Evolutionary conservation across 2,888 invertebrate genomes (phyloP).

Genomic region (Hydraecia micacea): DNA sequence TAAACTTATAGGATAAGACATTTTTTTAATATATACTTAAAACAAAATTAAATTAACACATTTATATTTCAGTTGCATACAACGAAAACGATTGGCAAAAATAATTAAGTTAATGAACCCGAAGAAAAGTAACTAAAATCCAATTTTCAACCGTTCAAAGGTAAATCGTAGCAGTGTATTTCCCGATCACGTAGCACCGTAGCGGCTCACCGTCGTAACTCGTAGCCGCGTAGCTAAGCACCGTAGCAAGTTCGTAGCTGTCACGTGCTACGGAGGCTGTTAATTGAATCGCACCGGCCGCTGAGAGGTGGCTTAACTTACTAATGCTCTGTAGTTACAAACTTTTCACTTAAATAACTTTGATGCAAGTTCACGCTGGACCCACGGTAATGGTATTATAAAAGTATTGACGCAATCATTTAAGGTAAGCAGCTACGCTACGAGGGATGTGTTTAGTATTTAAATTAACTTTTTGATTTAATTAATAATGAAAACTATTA

Average conservation of each 20-base stretch:
- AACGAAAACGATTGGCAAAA: constrained; percentile 15
- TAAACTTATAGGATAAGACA: background rate
- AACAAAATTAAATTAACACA: background rate
- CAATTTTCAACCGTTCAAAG: constrained; percentile 56
- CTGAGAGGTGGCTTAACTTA: constrained; percentile 75
- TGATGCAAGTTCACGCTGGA: constrained; percentile 62
- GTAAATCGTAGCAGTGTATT: constrained; percentile 57
- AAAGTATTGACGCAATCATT: constrained; percentile 21
- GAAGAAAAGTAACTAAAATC: constrained; percentile 39
- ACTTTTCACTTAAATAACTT: constrained; percentile 71
- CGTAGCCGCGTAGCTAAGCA: constrained; percentile 71
- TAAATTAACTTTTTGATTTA: background rate
- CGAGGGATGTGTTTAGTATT: background rate
- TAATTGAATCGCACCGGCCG: constrained; percentile 78
- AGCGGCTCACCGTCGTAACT: constrained; percentile 63
- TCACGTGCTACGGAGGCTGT: constrained; percentile 80
- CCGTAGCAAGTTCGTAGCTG: constrained; percentile 70
- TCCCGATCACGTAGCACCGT: constrained; percentile 69
- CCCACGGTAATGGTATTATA: constrained; percentile 59
- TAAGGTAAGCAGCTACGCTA: background rate
- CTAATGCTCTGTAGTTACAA: constrained; percentile 66
- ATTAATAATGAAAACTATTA: background rate
- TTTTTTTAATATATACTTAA: no score
- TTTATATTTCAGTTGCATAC: constrained; percentile 25
- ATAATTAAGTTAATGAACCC: constrained; percentile 29